Base-by-base conservation (phyloP, 2,888 invertebrate genomes). In the Sicus ferrugineus region DNA sequence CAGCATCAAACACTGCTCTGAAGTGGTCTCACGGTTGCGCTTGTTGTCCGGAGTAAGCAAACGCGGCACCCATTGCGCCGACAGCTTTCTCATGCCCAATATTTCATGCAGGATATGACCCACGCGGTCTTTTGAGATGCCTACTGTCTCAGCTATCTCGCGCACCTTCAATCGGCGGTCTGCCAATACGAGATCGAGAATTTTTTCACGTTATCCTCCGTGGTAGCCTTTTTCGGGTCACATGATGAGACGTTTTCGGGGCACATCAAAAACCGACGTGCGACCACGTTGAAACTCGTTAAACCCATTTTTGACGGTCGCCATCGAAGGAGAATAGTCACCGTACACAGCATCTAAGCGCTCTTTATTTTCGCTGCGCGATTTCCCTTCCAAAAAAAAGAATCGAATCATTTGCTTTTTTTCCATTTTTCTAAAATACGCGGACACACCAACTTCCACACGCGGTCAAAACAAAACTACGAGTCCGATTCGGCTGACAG, bases 331-430 rank as follows among this genome's bases (percentile, higher is more conserved):
- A 50, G 48, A 64, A 26, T 21, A 52, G 65, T 52, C 54, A 30
- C 65, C 65, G 54, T 65, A 31, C 52, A 54, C 54, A 52, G 52
- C 30, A 65, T 52, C 23, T 31, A 65, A 54, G 16, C 38, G 31
- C 21, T 52, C 56, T 66, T 66, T 66, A 38, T 42, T 54, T 56
- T 66, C 66, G 26, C 56, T 66, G 46, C 42, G 34, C 26, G 56
- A 66, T 66, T 56, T 54, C 38, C 66, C 28, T 66, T 66, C 30
- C 66, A 56, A 42, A 66, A 66, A 56, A 23, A 66, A 56, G 54
- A 66, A 66, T 56, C 66, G 54, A 66, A 66, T 66, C 66, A 54
- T 26, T 66, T 66, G 16, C 34, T 42, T 26, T 66, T 66, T 66
- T 56, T 56, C 65, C 65, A 65, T 65, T 65, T 65, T 65, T 34